Base-by-base conservation (phyloP, 2,797 vertebrate genomes). In the Rhinichthys osculus region DNA sequence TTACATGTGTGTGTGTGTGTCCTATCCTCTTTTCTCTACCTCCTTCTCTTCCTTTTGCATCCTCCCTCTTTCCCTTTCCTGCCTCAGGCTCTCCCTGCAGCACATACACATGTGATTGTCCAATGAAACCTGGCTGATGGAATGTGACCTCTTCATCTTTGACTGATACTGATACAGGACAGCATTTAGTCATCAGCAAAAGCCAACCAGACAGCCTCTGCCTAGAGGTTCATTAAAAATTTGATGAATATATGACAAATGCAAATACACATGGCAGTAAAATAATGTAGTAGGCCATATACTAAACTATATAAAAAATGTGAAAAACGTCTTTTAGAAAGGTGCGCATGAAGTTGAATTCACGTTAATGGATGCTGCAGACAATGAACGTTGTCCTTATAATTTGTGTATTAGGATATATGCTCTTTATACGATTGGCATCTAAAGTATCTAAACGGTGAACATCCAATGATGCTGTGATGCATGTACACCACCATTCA, bases 1-100 rank as follows among this genome's bases (percentile, higher is more conserved):
- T 62, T 52, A 42, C 35, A 14, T 38, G 27, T 78, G 47, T 40
- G 14, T 50, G 40, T 66, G 44, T 17, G 17, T 19, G 54, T 52
- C 13, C 42, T 17, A 66, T 76, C 52, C 23, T 52, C 30, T 50
- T 79, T 47, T 52, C 17, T 21, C 42, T 50, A 19, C 42, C 27
- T 30, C 11, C 6, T 21, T 44, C 17, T 50, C 42, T 62, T 54
- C 73, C 82, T 84, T 54, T 80, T 77, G 38, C 11, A 21, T 66
- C 67, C 83, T 54, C 44, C 27, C 27, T 74, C 47, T 57, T 79
- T 23, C 62, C 54, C 38, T 44, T 64, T 62, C 38, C 30, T 13
- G 78, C 84, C 50, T 50, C 54, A 57, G 77, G 81, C 78, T 81
- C 30, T 71, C 40, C 73, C 83, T 78, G 72, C 81, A 82, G 73